Evolutionary conservation across 2,113 vertebrate species (phyloP), one percentile per base, ranked within the genome.

Genomic region (Cygnus atratus): DNA sequence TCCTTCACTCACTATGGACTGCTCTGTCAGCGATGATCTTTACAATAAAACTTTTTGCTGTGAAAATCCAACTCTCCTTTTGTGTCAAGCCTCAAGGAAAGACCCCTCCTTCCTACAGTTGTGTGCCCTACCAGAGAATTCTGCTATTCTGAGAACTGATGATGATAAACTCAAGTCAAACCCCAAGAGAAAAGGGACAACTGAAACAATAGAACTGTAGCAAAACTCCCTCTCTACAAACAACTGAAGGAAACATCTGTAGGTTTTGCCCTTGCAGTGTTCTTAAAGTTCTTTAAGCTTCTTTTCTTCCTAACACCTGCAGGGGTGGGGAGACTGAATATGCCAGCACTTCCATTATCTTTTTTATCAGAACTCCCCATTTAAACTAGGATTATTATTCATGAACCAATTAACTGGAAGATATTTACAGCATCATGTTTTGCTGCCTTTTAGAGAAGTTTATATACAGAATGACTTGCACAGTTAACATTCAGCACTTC

Each of bases 201-300:
- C 26, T 48, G 73, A 94, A 96, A 96, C 96, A 97, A 97, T 96
- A 88, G 92, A 43, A 73, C 41, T 31, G 44, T 17, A 87, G 88
- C 67, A 89, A 70, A 91, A 50, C 43, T 87, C 70, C 59, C 67
- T 37, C 62, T 77, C 76, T 57, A 89, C 50, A 95, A 96, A 96
- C 96, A 97, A 96, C 92, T 89, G 87, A 97, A 97, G 96, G 96
- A 97, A 97, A 97, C 96, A 97, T 94, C 95, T 97, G 96, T 77
- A 96, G 66, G 74, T 73, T 94, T 92, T 96, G 95, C 92, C 95
- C 92, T 96, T 95, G 84, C 35, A 35, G 50, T 76, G 80, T 75
- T 88, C 90, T 93, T 95, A 48, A 90, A 84, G 80, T 50, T 87
- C 58, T 92, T 84, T 82, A 92, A 82, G 84, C 84, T 89, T 76